phyloP scores from a whole-genome alignment of 2,113 vertebrate species.

The Coreoperca whiteheadi region DNA sequence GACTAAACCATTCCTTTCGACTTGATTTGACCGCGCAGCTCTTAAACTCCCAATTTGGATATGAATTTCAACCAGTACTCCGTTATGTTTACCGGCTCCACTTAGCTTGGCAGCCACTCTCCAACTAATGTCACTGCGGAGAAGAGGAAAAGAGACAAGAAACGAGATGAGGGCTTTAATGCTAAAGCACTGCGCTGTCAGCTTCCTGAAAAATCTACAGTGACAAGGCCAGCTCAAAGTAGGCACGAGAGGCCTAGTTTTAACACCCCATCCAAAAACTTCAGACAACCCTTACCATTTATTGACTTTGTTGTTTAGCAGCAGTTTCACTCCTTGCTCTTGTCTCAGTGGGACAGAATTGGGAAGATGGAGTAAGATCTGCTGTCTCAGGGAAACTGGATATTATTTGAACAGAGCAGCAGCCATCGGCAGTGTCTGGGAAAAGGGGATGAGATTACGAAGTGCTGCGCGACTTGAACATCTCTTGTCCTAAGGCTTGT shows the following conservation, averaged over 20 bases:
- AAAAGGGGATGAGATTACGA: slow-evolving; percentile 60
- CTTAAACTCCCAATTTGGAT: slow-evolving; percentile 30
- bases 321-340: slow-evolving; percentile 40
- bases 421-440: slow-evolving; percentile 49
- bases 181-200: slow-evolving; percentile 38
- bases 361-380: slow-evolving; percentile 54
- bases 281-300: slow-evolving; percentile 50
- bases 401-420: slow-evolving; percentile 62
- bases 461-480: slow-evolving; percentile 61
- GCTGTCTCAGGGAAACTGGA: slow-evolving; percentile 53
- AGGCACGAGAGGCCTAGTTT: slow-evolving; percentile 1
- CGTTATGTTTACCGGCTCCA: slow-evolving; percentile 49
- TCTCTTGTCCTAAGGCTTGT: slow-evolving; percentile 61
- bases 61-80: slow-evolving; percentile 42
- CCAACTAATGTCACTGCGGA: slow-evolving; percentile 36
- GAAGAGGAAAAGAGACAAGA: slow-evolving; percentile 16
- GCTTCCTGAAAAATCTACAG: slow-evolving; percentile 22
- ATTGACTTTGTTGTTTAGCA: slow-evolving; percentile 63
- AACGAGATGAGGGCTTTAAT: slow-evolving; percentile 32
- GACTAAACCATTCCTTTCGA: not conserved
- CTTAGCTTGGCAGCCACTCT: slow-evolving; percentile 46
- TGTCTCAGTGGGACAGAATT: slow-evolving; percentile 47
- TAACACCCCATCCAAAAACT: slow-evolving; percentile 29
- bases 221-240: slow-evolving; percentile 32
- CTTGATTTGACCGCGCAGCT: not conserved